Evolutionary conservation across 2,113 vertebrate species (phyloP).

Genomic region (Probosciger aterrimus): DNA sequence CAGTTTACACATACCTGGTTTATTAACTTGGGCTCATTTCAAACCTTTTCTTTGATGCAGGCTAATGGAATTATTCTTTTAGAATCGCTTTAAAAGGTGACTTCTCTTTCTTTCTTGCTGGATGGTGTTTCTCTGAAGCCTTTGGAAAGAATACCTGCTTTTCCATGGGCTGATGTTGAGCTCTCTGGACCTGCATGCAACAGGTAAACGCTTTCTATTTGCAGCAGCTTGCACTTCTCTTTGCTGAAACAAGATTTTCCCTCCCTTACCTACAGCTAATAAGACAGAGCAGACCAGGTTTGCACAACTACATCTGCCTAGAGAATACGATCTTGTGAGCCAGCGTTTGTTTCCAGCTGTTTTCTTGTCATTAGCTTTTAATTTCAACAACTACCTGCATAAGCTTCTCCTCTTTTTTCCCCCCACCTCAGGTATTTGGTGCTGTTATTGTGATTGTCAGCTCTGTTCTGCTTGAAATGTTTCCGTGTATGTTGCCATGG

Average conservation of each 20-base stretch:
- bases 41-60: conserved; percentile 55
- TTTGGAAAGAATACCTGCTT: conserved; percentile 19
- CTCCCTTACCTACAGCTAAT: background rate
- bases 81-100: conserved; percentile 36
- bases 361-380: conserved; percentile 80
- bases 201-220: conserved; percentile 24
- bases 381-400: conserved; percentile 75
- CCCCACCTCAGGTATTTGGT: conserved; percentile 71
- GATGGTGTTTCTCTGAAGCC: conserved; percentile 39
- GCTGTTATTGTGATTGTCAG: conserved; percentile 76
- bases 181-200: background rate
- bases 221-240: conserved; percentile 25
- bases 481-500: conserved; percentile 78
- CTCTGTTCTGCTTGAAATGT: conserved; percentile 78
- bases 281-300: conserved; percentile 3
- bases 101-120: background rate
- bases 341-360: conserved; percentile 71
- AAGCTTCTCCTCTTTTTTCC: conserved; percentile 46
- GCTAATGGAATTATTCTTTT: conserved; percentile 48
- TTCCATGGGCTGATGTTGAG: background rate
- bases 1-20: conserved; percentile 53
- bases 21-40: conserved; percentile 55
- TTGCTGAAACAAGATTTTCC: conserved; percentile 37
- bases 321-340: conserved; percentile 12
- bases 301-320: conserved; percentile 17